Evolutionary conservation across 2,888 invertebrate genomes (phyloP).

Genomic region (Ceraclea dissimilis): DNA sequence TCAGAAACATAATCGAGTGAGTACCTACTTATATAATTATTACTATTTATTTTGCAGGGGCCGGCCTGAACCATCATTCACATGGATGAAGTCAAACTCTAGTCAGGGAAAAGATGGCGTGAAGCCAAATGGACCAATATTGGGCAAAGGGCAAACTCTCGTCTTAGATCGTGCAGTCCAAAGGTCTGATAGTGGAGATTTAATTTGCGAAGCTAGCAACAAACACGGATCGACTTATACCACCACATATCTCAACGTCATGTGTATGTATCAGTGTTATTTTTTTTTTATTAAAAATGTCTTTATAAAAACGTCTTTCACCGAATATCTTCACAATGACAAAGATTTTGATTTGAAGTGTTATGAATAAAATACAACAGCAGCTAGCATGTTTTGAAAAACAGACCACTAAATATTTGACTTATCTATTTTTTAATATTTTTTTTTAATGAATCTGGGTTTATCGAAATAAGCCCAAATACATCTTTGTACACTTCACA

Average conservation of each 20-base stretch:
- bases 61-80: slow-evolving; percentile 62
- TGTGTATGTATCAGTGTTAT: slow-evolving; percentile 59
- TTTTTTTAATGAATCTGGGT: no score
- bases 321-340: no score
- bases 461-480: no score
- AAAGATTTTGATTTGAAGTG: slow-evolving; percentile 9
- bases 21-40: no score
- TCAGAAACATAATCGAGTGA: no score
- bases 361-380: neutral
- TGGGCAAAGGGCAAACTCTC: slow-evolving; percentile 47
- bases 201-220: slow-evolving; percentile 72
- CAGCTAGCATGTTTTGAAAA: no score
- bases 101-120: slow-evolving; percentile 24
- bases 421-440: no score
- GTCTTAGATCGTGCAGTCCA: slow-evolving; percentile 59
- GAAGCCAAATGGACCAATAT: slow-evolving; percentile 26
- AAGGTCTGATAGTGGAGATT: slow-evolving; percentile 66
- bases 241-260: slow-evolving; percentile 67
- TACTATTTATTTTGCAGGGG: slow-evolving; percentile 42
- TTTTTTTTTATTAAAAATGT: neutral
- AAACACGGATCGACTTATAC: slow-evolving; percentile 68
- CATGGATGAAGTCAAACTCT: slow-evolving; percentile 60
- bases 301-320: no score
- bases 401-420: no score
- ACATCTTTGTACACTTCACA: no score